Evolutionary conservation across 2,113 vertebrate species (phyloP), one percentile per base, ranked within the genome.

Genomic region (Callaeas wilsoni): DNA sequence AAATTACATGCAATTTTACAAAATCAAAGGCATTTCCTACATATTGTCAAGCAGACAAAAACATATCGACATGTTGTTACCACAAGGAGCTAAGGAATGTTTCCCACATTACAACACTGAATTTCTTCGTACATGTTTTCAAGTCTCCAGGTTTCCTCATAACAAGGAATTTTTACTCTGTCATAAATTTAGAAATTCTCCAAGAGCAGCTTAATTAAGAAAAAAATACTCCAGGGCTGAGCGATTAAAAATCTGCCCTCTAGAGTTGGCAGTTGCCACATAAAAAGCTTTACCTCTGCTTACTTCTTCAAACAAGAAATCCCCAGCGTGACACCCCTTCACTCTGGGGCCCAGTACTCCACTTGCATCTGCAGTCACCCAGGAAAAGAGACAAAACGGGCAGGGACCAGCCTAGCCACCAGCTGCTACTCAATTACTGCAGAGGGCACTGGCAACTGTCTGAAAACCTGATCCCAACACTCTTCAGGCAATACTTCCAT

Each of bases 21-120:
- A 97, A 96, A 96, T 97, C 94, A 97, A 98, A 97, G 86, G 57
- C 73, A 89, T 97, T 97, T 97, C 93, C 96, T 95, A 94, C 37
- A 71, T 79, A 94, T 83, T 96, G 86, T 97, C 89, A 91, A 95
- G 70, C 50, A 96, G 90, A 97, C 95, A 97, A 97, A 98, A 97
- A 96, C 90, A 92, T 92, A 97, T 94, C 92, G 97, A 97, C 90
- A n/a, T 70, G 73, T 79, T 96, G 75, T 80, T 96, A 95, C 62
- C 92, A 35, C 44, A 87, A 93, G 89, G 67, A 96, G 53, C 55
- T 60, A 67, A 79, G 49, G 27, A 90, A 90, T 49, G 46, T 44
- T 90, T 91, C 68, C 49, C 13, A 41, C 12, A 39, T 79, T 67
- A 76, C 3, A 3, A 84, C 35, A 80, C 29, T 67, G 59, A 27